Evolutionary conservation across 2,888 invertebrate species (phyloP).

Genomic region (Latrodectus hesperus): DNA sequence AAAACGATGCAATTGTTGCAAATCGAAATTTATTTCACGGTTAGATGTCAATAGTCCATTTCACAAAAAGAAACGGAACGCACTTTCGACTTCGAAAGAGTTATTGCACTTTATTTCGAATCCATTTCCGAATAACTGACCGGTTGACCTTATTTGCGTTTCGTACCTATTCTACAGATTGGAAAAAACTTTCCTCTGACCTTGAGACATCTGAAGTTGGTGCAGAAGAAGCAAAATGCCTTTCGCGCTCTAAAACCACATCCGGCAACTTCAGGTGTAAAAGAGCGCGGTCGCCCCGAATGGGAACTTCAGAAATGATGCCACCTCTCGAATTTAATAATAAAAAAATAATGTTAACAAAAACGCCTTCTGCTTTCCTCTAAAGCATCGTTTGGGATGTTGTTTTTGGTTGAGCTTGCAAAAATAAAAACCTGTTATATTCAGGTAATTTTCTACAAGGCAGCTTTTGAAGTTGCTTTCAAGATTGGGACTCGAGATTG

Average conservation of each 20-base stretch:
- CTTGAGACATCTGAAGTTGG: constrained; percentile 20
- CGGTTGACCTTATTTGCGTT: constrained; percentile 51
- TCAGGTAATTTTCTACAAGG: too few relatives aligned
- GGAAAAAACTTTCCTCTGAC: constrained; percentile 47
- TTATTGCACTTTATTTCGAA: constrained; percentile 53
- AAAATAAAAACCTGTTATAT: too few relatives aligned
- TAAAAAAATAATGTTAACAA: neutral
- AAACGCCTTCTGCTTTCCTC: constrained; percentile 3
- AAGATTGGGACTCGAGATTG: too few relatives aligned
- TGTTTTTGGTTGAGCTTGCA: too few relatives aligned
- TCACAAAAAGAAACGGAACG: neutral
- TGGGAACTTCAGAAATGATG: constrained; percentile 3
- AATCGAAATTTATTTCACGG: neutral
- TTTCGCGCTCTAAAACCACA: constrained; percentile 29
- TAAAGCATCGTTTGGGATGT: neutral
- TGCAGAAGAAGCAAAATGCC: constrained; percentile 2
- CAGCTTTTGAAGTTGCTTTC: too few relatives aligned
- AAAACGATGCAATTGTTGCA: neutral
- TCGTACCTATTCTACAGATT: neutral
- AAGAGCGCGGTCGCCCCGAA: constrained; percentile 8
- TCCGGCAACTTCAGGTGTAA: constrained; percentile 24
- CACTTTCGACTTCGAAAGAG: neutral
- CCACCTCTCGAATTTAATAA: neutral
- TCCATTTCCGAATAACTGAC: constrained; percentile 44
- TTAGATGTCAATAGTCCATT: neutral